Base-by-base conservation (phyloP, 2,113 vertebrate genomes). In the Platichthys flesus region DNA sequence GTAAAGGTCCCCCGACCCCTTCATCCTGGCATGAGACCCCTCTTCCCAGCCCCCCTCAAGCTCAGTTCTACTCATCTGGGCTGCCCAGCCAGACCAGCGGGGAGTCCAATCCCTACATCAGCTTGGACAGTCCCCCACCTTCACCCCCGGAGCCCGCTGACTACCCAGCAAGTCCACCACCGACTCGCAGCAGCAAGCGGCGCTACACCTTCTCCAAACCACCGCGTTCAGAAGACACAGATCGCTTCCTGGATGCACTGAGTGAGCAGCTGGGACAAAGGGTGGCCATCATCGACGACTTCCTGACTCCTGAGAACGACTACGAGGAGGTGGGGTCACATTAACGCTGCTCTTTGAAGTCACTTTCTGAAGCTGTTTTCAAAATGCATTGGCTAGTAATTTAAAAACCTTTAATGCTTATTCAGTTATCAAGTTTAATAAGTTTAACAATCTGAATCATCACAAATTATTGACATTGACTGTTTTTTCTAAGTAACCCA, bases 51-150 rank as follows among this genome's bases (percentile, higher is more conserved):
- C 95, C 96, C 60, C 95, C 95, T 49, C 2, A 62, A 20, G 91
- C 94, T 61, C 92, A 82, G 18, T 92, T 89, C 77, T 97, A 96
- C 70, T 73, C 89, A 15, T 94, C 94, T 7, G 94, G 91, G n/a
- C 89, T 95, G 73, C 95, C 95, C 1, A 96, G 95, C n/a, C 98
- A 97, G 35, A 95, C 92, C 91, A 99, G 97, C 90, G 96, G 93
- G 0, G 98, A 99, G 81, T 98, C 97, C 64, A 98, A 99, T 87
- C 97, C 97, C 14, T 99, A 99, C 5, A 95, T 98, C 64, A 99
- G 97, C 92, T 93, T 99, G 51, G 98, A 99, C 91, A 98, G 97
- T 87, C 95, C 96, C 0, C 93, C 95, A 2, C 94, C 95, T 0
- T 98, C 97, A 7, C 96, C 97, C 3, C 94, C 97, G 7, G 94